phyloP scores from a whole-genome alignment of 1,140 invertebrate species.

The Lutraria rhynchaena region DNA sequence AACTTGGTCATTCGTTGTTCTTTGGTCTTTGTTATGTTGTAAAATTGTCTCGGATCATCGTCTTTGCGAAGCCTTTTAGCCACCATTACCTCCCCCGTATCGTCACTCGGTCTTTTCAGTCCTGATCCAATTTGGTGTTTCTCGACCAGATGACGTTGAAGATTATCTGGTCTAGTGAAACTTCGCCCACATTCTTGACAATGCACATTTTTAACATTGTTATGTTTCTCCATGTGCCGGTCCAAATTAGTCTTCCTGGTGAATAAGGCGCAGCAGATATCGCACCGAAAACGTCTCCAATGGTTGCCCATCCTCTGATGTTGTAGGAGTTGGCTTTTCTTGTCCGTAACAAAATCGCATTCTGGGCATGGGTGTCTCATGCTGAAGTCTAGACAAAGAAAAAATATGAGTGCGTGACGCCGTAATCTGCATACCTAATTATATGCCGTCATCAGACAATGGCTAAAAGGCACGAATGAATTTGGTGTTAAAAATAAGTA shows the following conservation, averaged over 20 bases:
- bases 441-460: too few species aligned
- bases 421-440: too few species aligned
- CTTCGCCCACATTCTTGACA: slow-evolving; percentile 1
- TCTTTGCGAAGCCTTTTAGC: slow-evolving; percentile 11
- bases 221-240: slow-evolving; percentile 19
- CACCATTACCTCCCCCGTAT: neutral
- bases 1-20: slow-evolving; percentile 9
- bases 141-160: slow-evolving; percentile 1
- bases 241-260: slow-evolving; percentile 18
- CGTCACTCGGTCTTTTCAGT: neutral
- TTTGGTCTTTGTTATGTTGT: slow-evolving; percentile 6
- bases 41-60: slow-evolving; percentile 5
- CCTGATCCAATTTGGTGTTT: neutral
- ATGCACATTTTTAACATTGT: slow-evolving; percentile 9
- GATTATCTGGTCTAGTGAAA: neutral
- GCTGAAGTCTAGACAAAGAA: too few species aligned
- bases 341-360: too few species aligned
- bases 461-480: too few species aligned
- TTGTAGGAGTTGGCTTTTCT: slow-evolving; percentile 12
- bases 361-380: too few species aligned
- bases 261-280: slow-evolving; percentile 7
- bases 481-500: too few species aligned
- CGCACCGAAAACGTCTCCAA: slow-evolving; percentile 1
- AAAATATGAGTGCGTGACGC: too few species aligned
- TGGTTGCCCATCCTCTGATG: slow-evolving; percentile 17